Conservation (phyloP, 1,140 invertebrate species). For the Chelonus insularis region DNA sequence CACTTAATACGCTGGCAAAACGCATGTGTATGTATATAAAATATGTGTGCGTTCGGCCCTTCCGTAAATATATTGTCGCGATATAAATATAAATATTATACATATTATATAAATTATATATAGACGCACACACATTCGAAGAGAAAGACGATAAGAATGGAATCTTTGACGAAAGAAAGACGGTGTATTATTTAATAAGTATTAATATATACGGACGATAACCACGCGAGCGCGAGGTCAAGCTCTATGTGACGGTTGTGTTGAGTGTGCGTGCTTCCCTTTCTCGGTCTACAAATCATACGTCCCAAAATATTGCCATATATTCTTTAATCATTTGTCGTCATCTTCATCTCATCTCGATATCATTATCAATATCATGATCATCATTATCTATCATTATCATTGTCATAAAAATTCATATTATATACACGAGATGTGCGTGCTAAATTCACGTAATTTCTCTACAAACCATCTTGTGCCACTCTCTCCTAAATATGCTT, state of each 20-base stretch:
- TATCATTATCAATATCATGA: neutral
- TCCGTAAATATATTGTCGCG: slow-evolving; percentile 29
- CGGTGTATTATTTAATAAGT: slow-evolving; percentile 57
- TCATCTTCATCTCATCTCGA: neutral
- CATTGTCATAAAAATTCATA: neutral
- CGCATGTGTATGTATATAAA: slow-evolving; percentile 39
- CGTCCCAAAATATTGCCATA: slow-evolving; percentile 18
- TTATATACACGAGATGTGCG: neutral
- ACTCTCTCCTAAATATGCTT: slow-evolving; percentile 46
- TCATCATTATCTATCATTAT: neutral
- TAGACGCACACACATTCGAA: slow-evolving; percentile 29
- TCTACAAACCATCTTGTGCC: slow-evolving; percentile 31
- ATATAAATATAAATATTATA: slow-evolving; percentile 39
- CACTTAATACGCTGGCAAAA: slow-evolving; percentile 52
- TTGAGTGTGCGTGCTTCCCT: slow-evolving; percentile 59
- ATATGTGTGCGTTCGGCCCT: too few relatives aligned
- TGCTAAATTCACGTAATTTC: neutral
- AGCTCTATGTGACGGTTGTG: slow-evolving; percentile 59
- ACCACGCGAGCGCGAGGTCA: slow-evolving; percentile 46
- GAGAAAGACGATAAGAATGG: slow-evolving; percentile 32
- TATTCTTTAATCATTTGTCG: slow-evolving; percentile 5
- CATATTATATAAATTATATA: slow-evolving; percentile 25
- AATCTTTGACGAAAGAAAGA: slow-evolving; percentile 46
- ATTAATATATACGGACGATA: slow-evolving; percentile 54
- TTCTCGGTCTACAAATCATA: slow-evolving; percentile 34